A percentile compares a stretch with the other conserved stretches of the same genome.
Evolutionary conservation across 2,113 vertebrate genomes (phyloP).

Genomic region (Anseranas semipalmata): DNA sequence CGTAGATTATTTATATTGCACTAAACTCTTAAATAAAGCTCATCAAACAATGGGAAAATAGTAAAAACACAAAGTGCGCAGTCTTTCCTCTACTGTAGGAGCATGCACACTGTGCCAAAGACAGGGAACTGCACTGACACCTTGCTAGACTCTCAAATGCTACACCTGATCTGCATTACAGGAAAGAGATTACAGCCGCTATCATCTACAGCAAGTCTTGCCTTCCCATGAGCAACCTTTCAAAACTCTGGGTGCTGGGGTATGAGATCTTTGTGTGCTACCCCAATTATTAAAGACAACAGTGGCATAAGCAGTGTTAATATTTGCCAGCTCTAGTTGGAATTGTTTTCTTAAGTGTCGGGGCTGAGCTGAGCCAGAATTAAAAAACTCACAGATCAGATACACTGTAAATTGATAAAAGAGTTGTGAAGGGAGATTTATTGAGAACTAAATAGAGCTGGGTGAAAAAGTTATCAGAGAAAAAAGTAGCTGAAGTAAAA

Average conservation of each 20-base stretch:
- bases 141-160: background rate
- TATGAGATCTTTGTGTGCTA: background rate
- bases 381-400: background rate
- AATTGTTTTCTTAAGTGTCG: background rate
- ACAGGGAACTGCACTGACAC: background rate
- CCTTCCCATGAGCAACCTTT: background rate
- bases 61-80: background rate
- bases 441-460: background rate
- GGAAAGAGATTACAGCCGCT: background rate
- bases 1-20: background rate
- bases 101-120: fast-evolving
- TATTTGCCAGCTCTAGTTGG: background rate
- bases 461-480: background rate
- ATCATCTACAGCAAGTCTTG: background rate
- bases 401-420: background rate
- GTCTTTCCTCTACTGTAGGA: background rate
- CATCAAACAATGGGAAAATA: background rate
- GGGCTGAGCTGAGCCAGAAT: background rate
- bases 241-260: background rate
- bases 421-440: background rate
- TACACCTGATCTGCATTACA: background rate
- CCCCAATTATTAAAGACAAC: background rate
- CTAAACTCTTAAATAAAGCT: background rate
- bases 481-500: background rate
- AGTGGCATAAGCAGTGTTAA: background rate